These are phyloP conservation scores for Leucophenga montana DNA, from an alignment of 2,888 invertebrate genomes.

Conservation along the genomic window DNA sequence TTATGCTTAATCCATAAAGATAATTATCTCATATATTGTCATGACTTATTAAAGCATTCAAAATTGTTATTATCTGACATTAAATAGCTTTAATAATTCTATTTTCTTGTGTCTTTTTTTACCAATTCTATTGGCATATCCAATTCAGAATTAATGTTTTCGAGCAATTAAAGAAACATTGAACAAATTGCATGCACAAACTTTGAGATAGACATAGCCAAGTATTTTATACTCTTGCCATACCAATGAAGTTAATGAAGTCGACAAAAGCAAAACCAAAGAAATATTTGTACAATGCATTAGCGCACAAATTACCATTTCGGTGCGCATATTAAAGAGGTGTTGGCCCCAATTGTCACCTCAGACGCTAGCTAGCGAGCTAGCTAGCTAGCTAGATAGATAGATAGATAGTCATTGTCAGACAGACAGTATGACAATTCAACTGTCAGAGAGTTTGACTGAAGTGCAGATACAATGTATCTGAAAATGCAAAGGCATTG, in stretches of 20 bases:
- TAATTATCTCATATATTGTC: constrained; percentile 41
- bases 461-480: constrained; percentile 1
- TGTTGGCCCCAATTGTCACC: constrained; percentile 68
- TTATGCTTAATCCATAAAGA: constrained; percentile 45
- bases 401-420: constrained; percentile 6
- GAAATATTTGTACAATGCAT: constrained; percentile 39
- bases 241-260: neutral
- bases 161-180: constrained; percentile 27
- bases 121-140: constrained; percentile 3
- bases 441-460: neutral
- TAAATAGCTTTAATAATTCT: constrained; percentile 1
- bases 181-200: neutral
- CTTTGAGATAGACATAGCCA: too few relatives aligned
- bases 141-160: constrained; percentile 4
- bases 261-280: neutral
- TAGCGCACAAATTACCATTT: constrained; percentile 57
- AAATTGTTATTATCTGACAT: neutral
- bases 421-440: neutral
- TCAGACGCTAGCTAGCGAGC: constrained; percentile 46
- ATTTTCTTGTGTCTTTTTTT: neutral
- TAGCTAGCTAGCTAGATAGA: neutral
- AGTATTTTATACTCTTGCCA: too few relatives aligned
- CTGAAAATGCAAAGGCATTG: neutral
- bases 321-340: constrained; percentile 45
- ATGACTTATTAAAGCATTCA: constrained; percentile 6